A percentile compares a stretch with the other conserved stretches of the same genome.
Evolutionary conservation across 2,888 invertebrate genomes (phyloP).

Genomic region (Lepidochitona cinerea): DNA sequence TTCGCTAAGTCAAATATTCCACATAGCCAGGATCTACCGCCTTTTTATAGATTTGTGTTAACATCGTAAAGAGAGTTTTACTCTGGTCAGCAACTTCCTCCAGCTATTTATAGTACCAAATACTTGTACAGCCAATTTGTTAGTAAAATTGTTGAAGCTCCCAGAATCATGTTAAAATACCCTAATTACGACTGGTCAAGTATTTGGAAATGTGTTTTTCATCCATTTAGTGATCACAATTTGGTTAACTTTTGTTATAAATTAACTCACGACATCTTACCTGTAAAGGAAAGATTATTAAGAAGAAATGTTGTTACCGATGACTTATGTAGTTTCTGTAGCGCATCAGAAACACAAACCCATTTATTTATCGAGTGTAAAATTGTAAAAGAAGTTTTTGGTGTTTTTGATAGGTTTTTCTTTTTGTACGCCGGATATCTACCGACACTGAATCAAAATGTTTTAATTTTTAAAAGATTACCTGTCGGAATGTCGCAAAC

Average conservation of each 20-base stretch:
- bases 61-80: not conserved
- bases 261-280: not conserved
- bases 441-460: not conserved
- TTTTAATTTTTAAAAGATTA: not conserved
- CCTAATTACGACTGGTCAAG: not conserved
- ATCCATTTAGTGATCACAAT: not conserved
- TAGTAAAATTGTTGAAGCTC: not conserved
- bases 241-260: not conserved
- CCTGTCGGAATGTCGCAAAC: not conserved
- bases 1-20: not conserved
- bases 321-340: not conserved
- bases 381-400: not conserved
- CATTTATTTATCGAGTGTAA: not conserved
- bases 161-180: not conserved
- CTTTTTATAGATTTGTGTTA: not conserved
- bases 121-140: not conserved
- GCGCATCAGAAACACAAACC: not conserved
- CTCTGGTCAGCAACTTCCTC: not conserved
- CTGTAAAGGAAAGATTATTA: not conserved
- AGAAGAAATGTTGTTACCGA: not conserved
- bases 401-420: not conserved
- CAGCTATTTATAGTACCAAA: not conserved
- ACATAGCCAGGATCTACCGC: not conserved
- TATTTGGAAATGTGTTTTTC: not conserved
- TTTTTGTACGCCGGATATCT: not conserved